Conservation (phyloP, 2,113 vertebrate species). For the Charadrius vociferus region DNA sequence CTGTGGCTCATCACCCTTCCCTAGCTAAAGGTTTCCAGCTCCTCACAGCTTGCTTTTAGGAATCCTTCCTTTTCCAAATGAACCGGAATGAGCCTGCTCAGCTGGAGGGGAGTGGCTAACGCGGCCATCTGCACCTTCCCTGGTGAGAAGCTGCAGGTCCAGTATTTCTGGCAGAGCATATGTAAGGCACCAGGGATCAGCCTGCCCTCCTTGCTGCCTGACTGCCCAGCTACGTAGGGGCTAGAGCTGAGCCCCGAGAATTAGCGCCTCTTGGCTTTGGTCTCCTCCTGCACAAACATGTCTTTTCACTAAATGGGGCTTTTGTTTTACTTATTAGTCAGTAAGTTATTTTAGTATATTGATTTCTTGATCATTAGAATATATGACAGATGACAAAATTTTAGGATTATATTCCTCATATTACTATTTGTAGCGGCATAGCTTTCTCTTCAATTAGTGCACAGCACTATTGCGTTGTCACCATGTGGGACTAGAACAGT, state of each 20-base stretch:
- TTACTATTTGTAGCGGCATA: background rate
- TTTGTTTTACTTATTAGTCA: background rate
- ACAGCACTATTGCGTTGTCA: background rate
- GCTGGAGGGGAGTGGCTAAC: background rate
- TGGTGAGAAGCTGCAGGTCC: background rate
- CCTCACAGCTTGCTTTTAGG: background rate
- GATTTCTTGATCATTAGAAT: background rate
- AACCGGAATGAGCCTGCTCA: background rate
- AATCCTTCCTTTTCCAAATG: background rate
- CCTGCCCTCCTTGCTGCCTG: background rate
- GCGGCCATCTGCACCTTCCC: background rate
- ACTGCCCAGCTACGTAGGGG: accelerated
- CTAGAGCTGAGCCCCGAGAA: background rate
- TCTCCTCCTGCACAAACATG: background rate
- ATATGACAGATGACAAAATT: background rate
- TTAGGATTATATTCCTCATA: background rate
- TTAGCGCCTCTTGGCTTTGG: background rate
- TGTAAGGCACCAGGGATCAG: accelerated
- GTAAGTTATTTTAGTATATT: background rate
- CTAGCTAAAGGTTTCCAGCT: background rate
- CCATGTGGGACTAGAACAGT: too few relatives aligned
- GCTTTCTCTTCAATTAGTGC: background rate
- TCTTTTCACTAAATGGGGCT: background rate
- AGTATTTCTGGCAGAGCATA: background rate
- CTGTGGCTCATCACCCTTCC: background rate